Base-by-base conservation (phyloP, 2,113 vertebrate species). In the Scolopax mira region DNA sequence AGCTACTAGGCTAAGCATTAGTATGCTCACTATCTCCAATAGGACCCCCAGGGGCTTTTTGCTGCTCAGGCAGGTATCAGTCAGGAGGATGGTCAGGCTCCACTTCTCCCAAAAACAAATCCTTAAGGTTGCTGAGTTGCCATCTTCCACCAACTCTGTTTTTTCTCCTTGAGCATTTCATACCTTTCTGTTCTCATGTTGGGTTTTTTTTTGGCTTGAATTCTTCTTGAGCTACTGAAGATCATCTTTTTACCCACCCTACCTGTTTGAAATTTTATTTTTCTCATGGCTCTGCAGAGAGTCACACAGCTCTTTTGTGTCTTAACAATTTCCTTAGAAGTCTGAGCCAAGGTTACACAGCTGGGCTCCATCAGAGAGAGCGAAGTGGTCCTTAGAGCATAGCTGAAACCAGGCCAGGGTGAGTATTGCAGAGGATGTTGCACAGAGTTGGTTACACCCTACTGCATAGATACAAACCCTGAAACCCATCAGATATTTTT, bases 351-450 rank as follows among this genome's bases (percentile, higher is more conserved):
- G 24, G 37, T 60, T 72, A 52, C 21, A n/a, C 21, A 58, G 12
- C 18, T 57, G 71, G 18, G 5, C 3, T 73, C 28, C 23, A 5
- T 16, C 2, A 0, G 13, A 35, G 6, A 0, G 3, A 85, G 12
- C 8, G 30, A 30, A 8, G 1, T 30, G 18, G 49, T 64, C 30
- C 31, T 74, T 37, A 39, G 15, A 48, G 23, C 30, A n/a, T 2
- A 89, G 37, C 69, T 39, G 33, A 70, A 70, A 5, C 10, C 2
- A 1, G 27, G 60, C 16, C 49, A 28, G 41, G 31, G 7, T 27
- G 7, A 62, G 3, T 48, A 33, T 13, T 31, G 14, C 3, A 3
- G 44, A 31, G 25, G 25, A 4, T 17, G 9, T 41, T 74, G 42
- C 46, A 58, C 41, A 30, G 51, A 37, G 25, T 14, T 49, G 19